phyloP scores from a whole-genome alignment of 2,797 vertebrate genomes.

The Paedocypris micromegethes region DNA sequence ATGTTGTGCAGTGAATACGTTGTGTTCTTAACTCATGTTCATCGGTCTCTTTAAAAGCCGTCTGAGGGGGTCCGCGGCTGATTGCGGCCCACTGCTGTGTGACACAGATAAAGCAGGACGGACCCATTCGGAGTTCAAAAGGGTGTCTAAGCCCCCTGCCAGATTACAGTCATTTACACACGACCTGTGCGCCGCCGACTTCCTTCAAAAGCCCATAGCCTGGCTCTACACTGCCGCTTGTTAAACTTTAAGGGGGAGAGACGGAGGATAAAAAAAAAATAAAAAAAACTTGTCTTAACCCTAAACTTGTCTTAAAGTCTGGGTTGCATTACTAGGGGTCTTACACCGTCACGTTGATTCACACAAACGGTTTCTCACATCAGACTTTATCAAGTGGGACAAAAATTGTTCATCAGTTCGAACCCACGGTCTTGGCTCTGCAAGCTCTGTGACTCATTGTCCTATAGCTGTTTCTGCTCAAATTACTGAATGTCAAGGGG shows the following conservation, averaged over 20 bases:
- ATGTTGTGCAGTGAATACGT: background rate
- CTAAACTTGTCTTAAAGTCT: slow-evolving; percentile 39
- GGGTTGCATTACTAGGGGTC: background rate
- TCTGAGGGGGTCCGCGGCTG: slow-evolving; percentile 36
- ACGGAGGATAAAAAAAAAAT: slow-evolving; percentile 7
- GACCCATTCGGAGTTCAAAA: slow-evolving; percentile 66
- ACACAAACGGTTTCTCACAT: too few species aligned
- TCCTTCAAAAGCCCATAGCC: slow-evolving; percentile 57
- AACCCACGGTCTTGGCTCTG: too few species aligned
- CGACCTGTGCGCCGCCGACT: slow-evolving; percentile 55
- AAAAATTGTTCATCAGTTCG: too few species aligned
- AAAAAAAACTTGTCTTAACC: slow-evolving; percentile 19
- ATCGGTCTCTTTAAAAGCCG: slow-evolving; percentile 29
- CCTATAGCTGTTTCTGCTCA: too few species aligned
- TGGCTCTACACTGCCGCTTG: slow-evolving; percentile 53
- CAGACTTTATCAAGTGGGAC: too few species aligned
- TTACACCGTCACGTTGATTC: too few species aligned
- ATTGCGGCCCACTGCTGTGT: slow-evolving; percentile 54
- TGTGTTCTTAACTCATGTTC: background rate
- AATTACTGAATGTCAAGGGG: too few species aligned
- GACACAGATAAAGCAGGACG: slow-evolving; percentile 61
- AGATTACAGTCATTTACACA: slow-evolving; percentile 63
- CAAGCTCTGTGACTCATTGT: too few species aligned
- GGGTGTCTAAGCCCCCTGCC: slow-evolving; percentile 45
- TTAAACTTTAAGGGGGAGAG: slow-evolving; percentile 49